These are phyloP conservation scores for Drosophila paracracens DNA, from an alignment of 2,888 invertebrate species.

Conservation along the genomic window DNA sequence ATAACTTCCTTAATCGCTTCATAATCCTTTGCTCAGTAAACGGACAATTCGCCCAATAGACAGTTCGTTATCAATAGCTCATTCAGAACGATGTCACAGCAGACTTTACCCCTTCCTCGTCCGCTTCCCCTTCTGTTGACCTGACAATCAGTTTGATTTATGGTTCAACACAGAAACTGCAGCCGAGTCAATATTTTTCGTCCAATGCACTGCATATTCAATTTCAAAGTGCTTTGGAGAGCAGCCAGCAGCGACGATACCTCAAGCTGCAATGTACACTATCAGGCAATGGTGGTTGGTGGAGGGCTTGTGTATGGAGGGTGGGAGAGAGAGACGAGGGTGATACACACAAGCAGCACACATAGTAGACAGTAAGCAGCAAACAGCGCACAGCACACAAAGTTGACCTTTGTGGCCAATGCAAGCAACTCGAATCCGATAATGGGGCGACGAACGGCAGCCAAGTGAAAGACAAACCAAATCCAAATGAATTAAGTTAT, in stretches of 20 bases:
- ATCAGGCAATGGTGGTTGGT: neutral
- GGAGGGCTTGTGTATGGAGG: no score
- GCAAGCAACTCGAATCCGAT: conserved; percentile 68
- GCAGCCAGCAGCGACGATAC: conserved; percentile 30
- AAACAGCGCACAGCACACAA: conserved; percentile 4
- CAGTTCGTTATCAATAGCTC: conserved; percentile 36
- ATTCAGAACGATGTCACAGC: conserved; percentile 1
- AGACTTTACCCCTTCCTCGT: neutral
- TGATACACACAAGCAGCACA: conserved; percentile 5
- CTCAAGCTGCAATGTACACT: conserved; percentile 21
- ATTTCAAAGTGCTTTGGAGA: conserved; percentile 48
- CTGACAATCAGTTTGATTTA: conserved; percentile 70
- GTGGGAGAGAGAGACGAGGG: neutral
- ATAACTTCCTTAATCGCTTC: conserved; percentile 44
- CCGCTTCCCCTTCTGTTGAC: neutral
- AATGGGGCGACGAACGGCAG: conserved; percentile 48
- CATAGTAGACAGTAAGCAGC: neutral
- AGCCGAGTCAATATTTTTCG: conserved; percentile 59
- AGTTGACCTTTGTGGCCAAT: conserved; percentile 66
- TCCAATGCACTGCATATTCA: conserved; percentile 55
- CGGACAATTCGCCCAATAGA: conserved; percentile 48
- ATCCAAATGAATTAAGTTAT: conserved; percentile 78
- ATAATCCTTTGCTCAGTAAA: conserved; percentile 30
- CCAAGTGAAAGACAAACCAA: conserved; percentile 77
- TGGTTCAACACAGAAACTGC: conserved; percentile 56